These are phyloP conservation scores for Heliconius sara DNA, from an alignment of 2,888 invertebrate species.

Conservation along the genomic window DNA sequence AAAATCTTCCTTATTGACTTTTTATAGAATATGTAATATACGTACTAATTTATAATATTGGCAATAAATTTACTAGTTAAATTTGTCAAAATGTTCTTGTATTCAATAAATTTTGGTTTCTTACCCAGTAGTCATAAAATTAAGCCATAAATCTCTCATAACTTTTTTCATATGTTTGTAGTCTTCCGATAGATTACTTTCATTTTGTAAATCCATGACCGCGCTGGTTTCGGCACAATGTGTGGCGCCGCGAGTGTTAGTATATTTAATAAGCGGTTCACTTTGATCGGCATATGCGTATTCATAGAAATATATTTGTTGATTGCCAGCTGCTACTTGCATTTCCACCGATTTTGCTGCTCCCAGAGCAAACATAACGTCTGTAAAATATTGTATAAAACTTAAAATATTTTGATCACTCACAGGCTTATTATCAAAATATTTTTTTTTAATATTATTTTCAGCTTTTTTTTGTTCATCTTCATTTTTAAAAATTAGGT, in stretches of 20 bases:
- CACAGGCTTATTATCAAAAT: constrained; percentile 56
- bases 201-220: constrained; percentile 51
- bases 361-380: constrained; percentile 62
- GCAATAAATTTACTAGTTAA: too few relatives aligned
- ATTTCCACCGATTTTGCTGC: constrained; percentile 53
- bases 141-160: constrained; percentile 53
- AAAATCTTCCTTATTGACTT: too few relatives aligned
- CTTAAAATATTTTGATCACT: constrained; percentile 52
- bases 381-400: constrained; percentile 62
- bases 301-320: constrained; percentile 62
- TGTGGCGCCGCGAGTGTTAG: constrained; percentile 45
- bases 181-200: constrained; percentile 43
- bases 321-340: constrained; percentile 57
- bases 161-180: constrained; percentile 48
- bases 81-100: too few relatives aligned
- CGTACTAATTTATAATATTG: too few relatives aligned
- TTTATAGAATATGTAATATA: too few relatives aligned
- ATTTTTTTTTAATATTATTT: constrained; percentile 54
- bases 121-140: constrained; percentile 54
- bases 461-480: constrained; percentile 56
- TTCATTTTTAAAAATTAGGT: constrained; percentile 57
- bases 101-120: constrained; percentile 9
- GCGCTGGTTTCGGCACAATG: constrained; percentile 57
- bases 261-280: constrained; percentile 51
- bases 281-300: constrained; percentile 58